Evolutionary conservation across 2,888 invertebrate species (phyloP).

Genomic region (Argyresthia goedartella): DNA sequence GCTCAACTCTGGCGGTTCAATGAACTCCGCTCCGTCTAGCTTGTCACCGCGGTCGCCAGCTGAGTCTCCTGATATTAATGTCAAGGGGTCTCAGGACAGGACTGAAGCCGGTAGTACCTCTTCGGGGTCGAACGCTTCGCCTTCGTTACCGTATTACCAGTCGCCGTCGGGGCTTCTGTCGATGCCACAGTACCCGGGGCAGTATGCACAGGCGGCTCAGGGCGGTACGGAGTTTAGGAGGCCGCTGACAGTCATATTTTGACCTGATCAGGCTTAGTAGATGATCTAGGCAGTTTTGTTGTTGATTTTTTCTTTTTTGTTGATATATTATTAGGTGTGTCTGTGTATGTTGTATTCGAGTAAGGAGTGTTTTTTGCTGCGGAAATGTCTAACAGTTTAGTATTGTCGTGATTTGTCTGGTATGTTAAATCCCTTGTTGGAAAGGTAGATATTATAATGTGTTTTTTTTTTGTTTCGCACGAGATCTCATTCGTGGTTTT

Average conservation of each 20-base stretch:
- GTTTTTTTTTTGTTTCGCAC: background rate
- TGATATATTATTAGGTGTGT: conserved; percentile 4
- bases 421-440: too few species aligned
- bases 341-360: background rate
- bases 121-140: conserved; percentile 75
- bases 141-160: conserved; percentile 72
- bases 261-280: conserved; percentile 72
- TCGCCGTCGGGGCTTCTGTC: conserved; percentile 70
- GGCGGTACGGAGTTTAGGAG: conserved; percentile 78
- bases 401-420: too few species aligned
- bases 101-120: conserved; percentile 70
- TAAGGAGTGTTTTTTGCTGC: background rate
- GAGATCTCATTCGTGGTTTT: background rate
- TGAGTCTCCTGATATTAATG: conserved; percentile 69
- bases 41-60: conserved; percentile 56
- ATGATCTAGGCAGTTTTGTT: conserved; percentile 7
- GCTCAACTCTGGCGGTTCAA: conserved; percentile 38
- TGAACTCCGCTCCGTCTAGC: conserved; percentile 56
- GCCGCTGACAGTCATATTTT: conserved; percentile 85
- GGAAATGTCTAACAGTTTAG: too few species aligned
- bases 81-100: conserved; percentile 55
- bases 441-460: background rate
- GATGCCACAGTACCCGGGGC: conserved; percentile 76
- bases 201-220: conserved; percentile 68
- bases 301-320: conserved; percentile 17